Percentiles rank a stretch among this genome's conserved stretches.
These are phyloP conservation scores for Chlamydotis undulata DNA, from an alignment of 2,113 vertebrate genomes.

Conservation along the genomic window DNA sequence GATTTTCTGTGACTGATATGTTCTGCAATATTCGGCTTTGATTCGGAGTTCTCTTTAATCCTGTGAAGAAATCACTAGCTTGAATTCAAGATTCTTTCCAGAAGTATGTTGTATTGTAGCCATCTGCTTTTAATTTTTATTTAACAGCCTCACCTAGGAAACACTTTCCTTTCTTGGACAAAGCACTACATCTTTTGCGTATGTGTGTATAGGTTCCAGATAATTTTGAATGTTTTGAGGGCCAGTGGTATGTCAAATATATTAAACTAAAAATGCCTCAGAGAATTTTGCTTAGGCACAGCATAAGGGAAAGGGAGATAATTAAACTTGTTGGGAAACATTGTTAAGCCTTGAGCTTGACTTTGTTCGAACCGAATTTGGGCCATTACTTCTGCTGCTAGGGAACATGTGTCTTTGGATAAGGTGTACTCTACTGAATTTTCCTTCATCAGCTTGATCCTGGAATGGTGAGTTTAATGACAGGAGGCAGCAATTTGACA, in stretches of 20 bases:
- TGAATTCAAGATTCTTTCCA: neutral
- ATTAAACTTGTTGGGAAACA: neutral
- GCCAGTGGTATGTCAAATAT: neutral
- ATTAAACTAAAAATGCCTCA: neutral
- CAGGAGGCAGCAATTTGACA: conserved; percentile 23
- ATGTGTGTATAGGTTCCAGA: neutral
- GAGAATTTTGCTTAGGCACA: neutral
- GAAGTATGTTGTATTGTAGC: neutral
- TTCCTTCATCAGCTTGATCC: neutral
- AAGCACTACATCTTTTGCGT: neutral
- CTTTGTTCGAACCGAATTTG: neutral
- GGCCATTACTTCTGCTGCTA: neutral
- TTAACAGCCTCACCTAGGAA: neutral
- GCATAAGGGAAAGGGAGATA: neutral
- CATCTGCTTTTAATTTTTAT: neutral
- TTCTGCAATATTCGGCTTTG: neutral
- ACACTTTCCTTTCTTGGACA: neutral
- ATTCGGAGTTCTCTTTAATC: neutral
- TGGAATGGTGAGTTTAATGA: neutral
- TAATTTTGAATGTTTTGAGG: neutral
- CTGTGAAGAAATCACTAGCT: neutral
- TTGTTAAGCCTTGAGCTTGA: neutral
- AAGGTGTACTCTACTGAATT: neutral
- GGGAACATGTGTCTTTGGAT: neutral
- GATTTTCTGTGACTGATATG: neutral